A percentile compares a stretch with the other conserved stretches of the same genome.
phyloP scores from a whole-genome alignment of 2,113 vertebrate species.

The Dolichallabes microphthalmus region DNA sequence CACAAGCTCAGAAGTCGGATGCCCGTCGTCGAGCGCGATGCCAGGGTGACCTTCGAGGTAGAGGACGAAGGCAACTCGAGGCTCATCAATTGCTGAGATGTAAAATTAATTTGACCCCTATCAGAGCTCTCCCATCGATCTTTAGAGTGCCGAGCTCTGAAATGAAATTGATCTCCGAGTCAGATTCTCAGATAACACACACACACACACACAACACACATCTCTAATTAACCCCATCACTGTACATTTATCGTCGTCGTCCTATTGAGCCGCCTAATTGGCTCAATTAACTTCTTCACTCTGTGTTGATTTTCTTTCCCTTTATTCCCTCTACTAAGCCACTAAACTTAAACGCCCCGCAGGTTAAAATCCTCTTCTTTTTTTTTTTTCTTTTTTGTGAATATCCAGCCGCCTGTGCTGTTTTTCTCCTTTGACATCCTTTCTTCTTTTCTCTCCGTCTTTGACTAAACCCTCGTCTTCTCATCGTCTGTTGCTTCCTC shows the following conservation, averaged over 20 bases:
- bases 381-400: neutral
- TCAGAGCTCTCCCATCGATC: neutral
- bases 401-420: neutral
- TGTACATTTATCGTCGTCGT: constrained; percentile 7
- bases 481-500: constrained; percentile 62
- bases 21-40: neutral
- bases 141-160: neutral
- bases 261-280: constrained; percentile 1
- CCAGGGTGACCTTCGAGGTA: neutral
- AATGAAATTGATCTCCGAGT: constrained; percentile 5
- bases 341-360: neutral
- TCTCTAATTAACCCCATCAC: constrained; percentile 13
- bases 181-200: neutral
- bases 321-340: neutral
- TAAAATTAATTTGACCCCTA: constrained; percentile 46
- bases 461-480: constrained; percentile 61
- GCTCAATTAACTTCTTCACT: constrained; percentile 28
- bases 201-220: neutral
- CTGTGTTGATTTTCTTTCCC: neutral
- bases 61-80: constrained; percentile 10
- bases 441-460: constrained; percentile 8
- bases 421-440: constrained; percentile 20
- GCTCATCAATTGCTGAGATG: constrained; percentile 33
- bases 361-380: neutral
- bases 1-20: constrained; percentile 3